Percentiles rank a stretch among this genome's conserved stretches.
phyloP scores from a whole-genome alignment of 2,113 vertebrate species.

The Caranx melampygus region DNA sequence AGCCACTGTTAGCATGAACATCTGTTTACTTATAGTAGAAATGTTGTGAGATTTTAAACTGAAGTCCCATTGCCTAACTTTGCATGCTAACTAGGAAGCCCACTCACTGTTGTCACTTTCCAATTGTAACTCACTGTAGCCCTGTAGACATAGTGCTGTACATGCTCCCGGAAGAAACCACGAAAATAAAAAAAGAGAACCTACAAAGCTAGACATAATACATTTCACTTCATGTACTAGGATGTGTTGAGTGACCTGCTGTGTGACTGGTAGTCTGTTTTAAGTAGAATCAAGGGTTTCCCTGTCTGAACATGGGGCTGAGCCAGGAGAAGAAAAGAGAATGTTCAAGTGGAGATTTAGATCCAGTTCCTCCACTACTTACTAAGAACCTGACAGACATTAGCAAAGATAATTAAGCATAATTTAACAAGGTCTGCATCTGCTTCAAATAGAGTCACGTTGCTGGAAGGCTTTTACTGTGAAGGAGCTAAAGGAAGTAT shows the following conservation, averaged over 20 bases:
- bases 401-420: slow-evolving; percentile 9
- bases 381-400: slow-evolving; percentile 3
- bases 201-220: neutral
- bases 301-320: neutral
- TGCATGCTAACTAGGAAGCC: too few species aligned
- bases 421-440: slow-evolving; percentile 21
- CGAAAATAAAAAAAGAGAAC: too few species aligned
- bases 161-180: too few species aligned
- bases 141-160: too few species aligned
- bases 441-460: slow-evolving; percentile 4
- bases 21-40: too few species aligned
- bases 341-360: neutral
- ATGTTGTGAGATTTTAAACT: too few species aligned
- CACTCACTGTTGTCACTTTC: too few species aligned
- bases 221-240: neutral
- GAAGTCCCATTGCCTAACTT: too few species aligned
- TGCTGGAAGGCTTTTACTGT: neutral
- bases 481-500: slow-evolving; percentile 9
- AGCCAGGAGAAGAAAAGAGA: slow-evolving; percentile 1
- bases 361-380: neutral
- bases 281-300: slow-evolving; percentile 6
- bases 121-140: too few species aligned
- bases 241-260: neutral
- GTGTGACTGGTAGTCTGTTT: neutral
- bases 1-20: too few species aligned